phyloP scores from a whole-genome alignment of 2,888 invertebrate species.

The Drosophila tanythrix region DNA sequence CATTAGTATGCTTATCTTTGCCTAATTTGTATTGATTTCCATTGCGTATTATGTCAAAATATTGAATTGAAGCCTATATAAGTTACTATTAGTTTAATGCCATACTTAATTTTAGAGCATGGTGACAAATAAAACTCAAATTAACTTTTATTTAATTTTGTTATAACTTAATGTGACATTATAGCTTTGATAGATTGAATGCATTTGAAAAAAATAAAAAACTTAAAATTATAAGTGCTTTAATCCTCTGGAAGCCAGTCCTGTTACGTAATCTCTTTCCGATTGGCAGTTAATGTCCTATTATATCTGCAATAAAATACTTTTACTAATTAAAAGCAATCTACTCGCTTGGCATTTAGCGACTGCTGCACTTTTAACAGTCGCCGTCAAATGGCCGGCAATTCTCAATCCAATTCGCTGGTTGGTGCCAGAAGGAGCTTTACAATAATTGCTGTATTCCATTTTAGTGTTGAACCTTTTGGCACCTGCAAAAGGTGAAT shows the following conservation, averaged over 20 bases:
- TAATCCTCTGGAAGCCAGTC: neutral
- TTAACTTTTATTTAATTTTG: no score
- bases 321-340: slow-evolving; percentile 67
- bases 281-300: neutral
- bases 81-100: neutral
- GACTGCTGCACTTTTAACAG: slow-evolving; percentile 40
- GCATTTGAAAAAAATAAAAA: neutral
- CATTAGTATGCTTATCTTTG: no score
- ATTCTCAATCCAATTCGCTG: slow-evolving; percentile 34
- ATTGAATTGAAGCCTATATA: neutral
- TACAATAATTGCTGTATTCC: slow-evolving; percentile 71
- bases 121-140: neutral
- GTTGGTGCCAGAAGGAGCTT: slow-evolving; percentile 61
- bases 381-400: slow-evolving; percentile 52
- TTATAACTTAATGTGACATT: neutral
- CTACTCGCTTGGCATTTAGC: slow-evolving; percentile 22
- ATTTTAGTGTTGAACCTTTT: slow-evolving; percentile 54
- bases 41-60: neutral
- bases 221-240: neutral
- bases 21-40: neutral
- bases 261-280: neutral
- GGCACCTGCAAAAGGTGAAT: slow-evolving; percentile 36
- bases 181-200: neutral
- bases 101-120: neutral
- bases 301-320: slow-evolving; percentile 46